Percentiles rank a stretch among this genome's conserved stretches.
These are phyloP conservation scores for Taxidea taxus DNA, from an alignment of 2,113 vertebrate genomes.

Conservation along the genomic window DNA sequence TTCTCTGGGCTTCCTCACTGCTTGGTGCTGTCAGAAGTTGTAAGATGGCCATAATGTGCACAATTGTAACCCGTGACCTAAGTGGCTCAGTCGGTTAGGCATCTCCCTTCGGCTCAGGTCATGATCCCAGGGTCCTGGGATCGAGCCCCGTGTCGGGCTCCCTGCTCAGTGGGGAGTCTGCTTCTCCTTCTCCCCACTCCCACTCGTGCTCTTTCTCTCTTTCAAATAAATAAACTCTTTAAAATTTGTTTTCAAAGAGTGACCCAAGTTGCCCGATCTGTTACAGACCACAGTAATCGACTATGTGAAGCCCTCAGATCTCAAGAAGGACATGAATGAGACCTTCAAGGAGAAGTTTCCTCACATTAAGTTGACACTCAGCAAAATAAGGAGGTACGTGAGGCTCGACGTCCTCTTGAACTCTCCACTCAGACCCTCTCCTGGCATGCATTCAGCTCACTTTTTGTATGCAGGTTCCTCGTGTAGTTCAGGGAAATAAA, in stretches of 20 bases:
- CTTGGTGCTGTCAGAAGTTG: neutral
- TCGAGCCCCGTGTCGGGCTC: neutral
- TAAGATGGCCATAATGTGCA: neutral
- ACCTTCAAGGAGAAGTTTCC: constrained; percentile 99
- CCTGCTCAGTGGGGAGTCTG: neutral
- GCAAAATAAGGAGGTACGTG: constrained; percentile 95
- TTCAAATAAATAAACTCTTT: neutral
- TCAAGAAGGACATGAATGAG: constrained; percentile 99
- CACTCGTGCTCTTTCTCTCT: neutral
- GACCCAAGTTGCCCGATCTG: constrained; percentile 24
- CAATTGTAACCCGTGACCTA: neutral
- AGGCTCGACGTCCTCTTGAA: accelerated
- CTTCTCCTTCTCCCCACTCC: neutral
- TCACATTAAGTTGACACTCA: constrained; percentile 96
- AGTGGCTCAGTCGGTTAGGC: neutral
- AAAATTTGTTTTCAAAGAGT: neutral
- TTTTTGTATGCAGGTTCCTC: neutral
- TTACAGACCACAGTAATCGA: constrained; percentile 98
- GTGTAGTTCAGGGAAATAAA: neutral
- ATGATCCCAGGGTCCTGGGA: neutral
- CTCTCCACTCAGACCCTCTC: neutral
- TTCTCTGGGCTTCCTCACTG: neutral
- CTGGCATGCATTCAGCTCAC: accelerated
- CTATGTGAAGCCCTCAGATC: constrained; percentile 98
- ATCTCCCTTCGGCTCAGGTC: neutral